These are phyloP conservation scores for Myxocyprinus asiaticus DNA, from an alignment of 2,113 vertebrate species.

Conservation along the genomic window DNA sequence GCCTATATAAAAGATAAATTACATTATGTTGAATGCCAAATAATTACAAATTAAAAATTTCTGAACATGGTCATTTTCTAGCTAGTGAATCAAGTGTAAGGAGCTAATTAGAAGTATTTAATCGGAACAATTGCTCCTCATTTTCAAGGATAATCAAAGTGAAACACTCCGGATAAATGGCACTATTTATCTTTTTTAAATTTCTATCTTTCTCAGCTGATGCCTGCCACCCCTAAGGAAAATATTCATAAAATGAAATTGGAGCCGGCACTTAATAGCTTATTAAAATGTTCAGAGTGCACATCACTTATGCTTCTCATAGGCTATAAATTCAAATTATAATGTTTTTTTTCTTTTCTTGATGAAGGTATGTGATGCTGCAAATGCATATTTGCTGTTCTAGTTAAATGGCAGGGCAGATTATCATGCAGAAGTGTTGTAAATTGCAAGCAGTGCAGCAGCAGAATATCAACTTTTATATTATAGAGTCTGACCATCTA, in stretches of 20 bases:
- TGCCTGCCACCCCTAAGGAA: slow-evolving; percentile 99
- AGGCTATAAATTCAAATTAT: slow-evolving; percentile 99
- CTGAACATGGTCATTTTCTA: slow-evolving; percentile 99
- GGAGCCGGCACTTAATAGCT: slow-evolving; percentile 99
- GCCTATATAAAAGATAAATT: slow-evolving; percentile 98
- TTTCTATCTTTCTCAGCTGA: slow-evolving; percentile 99
- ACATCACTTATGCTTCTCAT: slow-evolving; percentile 86
- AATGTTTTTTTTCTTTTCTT: slow-evolving; percentile 78
- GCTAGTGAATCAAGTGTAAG: slow-evolving; percentile 99
- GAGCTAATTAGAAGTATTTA: slow-evolving; percentile 99
- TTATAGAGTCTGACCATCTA: too few relatives aligned
- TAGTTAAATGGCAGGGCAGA: neutral
- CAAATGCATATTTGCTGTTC: neutral
- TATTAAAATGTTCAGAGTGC: slow-evolving; percentile 99
- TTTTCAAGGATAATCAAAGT: slow-evolving; percentile 99
- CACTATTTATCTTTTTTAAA: slow-evolving; percentile 99
- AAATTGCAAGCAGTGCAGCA: neutral
- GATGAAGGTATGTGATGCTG: neutral
- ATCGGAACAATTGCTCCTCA: slow-evolving; percentile 99
- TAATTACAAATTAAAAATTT: slow-evolving; percentile 99
- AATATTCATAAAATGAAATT: slow-evolving; percentile 99
- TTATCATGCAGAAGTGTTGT: neutral
- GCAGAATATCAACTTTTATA: too few relatives aligned
- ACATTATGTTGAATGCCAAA: slow-evolving; percentile 99
- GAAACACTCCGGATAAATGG: slow-evolving; percentile 99